Conservation (phyloP, 1,140 invertebrate species). For the Brachionus paranguensis region DNA sequence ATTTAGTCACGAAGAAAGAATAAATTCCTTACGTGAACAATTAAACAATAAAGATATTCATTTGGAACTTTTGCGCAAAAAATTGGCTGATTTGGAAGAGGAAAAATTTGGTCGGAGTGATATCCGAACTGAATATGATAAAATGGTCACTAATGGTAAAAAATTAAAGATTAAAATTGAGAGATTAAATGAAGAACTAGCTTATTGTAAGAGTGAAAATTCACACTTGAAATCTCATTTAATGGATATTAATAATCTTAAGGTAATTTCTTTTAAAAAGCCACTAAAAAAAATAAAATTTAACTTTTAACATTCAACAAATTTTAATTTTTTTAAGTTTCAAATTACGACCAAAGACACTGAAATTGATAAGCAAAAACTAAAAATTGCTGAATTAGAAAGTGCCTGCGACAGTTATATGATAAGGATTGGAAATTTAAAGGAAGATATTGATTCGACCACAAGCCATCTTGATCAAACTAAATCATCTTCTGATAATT, state of each 20-base stretch:
- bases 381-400: constrained; percentile 51
- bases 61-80: constrained; percentile 76
- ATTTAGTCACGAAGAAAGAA: background rate
- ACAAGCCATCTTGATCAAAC: constrained; percentile 46
- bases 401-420: constrained; percentile 48
- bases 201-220: constrained; percentile 25
- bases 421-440: constrained; percentile 49
- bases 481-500: constrained; percentile 47
- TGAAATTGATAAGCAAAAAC: constrained; percentile 48
- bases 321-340: constrained; percentile 6
- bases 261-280: constrained; percentile 10
- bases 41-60: constrained; percentile 82
- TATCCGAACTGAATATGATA: background rate
- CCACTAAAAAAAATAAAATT: too few species aligned
- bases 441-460: constrained; percentile 44
- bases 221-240: constrained; percentile 17
- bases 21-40: constrained; percentile 72
- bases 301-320: too few species aligned
- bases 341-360: constrained; percentile 47
- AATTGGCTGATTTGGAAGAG: constrained; percentile 56
- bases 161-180: constrained; percentile 39
- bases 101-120: constrained; percentile 1
- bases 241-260: background rate
- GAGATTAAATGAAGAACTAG: background rate
- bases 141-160: background rate